A percentile compares a stretch with the other conserved stretches of the same genome.
These are phyloP conservation scores for Ormyrus thymus DNA, from an alignment of 2,888 invertebrate species.

Conservation along the genomic window DNA sequence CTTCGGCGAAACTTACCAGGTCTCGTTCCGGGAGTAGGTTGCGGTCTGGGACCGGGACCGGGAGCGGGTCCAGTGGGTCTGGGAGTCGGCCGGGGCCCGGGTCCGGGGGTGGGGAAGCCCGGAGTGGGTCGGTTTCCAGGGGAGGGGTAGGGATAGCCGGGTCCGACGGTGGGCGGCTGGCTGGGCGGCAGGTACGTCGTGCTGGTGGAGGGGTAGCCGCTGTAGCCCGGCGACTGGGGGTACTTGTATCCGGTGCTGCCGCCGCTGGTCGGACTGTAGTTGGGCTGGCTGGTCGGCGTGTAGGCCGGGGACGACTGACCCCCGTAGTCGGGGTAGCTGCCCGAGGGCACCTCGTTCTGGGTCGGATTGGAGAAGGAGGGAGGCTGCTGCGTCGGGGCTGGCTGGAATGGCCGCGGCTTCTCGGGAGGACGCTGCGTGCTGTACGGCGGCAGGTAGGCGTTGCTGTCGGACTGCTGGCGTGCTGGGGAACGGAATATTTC, in stretches of 20 bases:
- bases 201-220: constrained; percentile 60
- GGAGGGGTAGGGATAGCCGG: constrained; percentile 56
- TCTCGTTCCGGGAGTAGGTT: constrained; percentile 53
- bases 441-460: constrained; percentile 78
- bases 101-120: constrained; percentile 68
- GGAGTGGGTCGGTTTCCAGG: constrained; percentile 59
- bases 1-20: constrained; percentile 15
- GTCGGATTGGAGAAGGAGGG: constrained; percentile 69
- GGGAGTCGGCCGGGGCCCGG: constrained; percentile 6
- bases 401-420: constrained; percentile 83
- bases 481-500: constrained; percentile 74
- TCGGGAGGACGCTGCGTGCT: constrained; percentile 78
- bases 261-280: constrained; percentile 64
- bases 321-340: constrained; percentile 59
- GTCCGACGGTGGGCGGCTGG: constrained; percentile 45
- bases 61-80: constrained; percentile 21
- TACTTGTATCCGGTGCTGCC: constrained; percentile 55
- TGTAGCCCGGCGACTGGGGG: constrained; percentile 31
- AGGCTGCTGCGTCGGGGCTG: constrained; percentile 72
- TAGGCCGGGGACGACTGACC: constrained; percentile 50
- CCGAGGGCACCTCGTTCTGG: constrained; percentile 63
- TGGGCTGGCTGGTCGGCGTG: constrained; percentile 59
- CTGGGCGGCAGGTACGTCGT: constrained; percentile 58
- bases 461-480: constrained; percentile 77
- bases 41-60: constrained; percentile 50